Evolutionary conservation across 2,888 invertebrate species (phyloP).

Genomic region (Pollenia angustigena): DNA sequence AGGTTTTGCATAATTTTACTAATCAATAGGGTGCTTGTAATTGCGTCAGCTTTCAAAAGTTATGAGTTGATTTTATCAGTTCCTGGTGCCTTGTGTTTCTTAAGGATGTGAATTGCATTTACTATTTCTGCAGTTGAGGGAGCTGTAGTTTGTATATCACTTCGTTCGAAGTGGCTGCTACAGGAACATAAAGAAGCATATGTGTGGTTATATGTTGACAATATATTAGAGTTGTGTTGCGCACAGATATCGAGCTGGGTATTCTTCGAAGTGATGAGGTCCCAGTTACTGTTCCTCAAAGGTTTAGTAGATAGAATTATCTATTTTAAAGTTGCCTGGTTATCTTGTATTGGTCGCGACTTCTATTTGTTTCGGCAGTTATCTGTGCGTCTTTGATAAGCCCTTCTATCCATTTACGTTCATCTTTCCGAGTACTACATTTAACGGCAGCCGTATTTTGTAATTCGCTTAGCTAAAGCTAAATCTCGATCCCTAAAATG

Average conservation of each 20-base stretch:
- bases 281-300: background rate
- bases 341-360: background rate
- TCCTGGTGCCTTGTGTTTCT: too few relatives aligned
- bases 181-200: background rate
- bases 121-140: background rate
- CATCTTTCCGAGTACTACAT: too few relatives aligned
- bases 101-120: slow-evolving; percentile 6
- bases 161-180: background rate
- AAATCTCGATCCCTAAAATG: too few relatives aligned
- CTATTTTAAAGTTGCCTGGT: background rate
- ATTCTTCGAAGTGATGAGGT: background rate
- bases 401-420: background rate
- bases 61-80: too few relatives aligned
- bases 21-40: too few relatives aligned
- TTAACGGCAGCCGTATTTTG: too few relatives aligned
- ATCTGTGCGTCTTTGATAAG: background rate
- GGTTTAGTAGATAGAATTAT: background rate
- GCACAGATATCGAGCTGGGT: background rate
- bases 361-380: background rate
- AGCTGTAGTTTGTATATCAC: background rate
- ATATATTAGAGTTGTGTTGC: background rate
- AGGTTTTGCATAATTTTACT: too few relatives aligned
- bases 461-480: too few relatives aligned
- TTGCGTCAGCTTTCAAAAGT: too few relatives aligned
- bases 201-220: background rate